These are phyloP conservation scores for Eupithecia subfuscata DNA, from an alignment of 2,888 invertebrate genomes.

Conservation along the genomic window DNA sequence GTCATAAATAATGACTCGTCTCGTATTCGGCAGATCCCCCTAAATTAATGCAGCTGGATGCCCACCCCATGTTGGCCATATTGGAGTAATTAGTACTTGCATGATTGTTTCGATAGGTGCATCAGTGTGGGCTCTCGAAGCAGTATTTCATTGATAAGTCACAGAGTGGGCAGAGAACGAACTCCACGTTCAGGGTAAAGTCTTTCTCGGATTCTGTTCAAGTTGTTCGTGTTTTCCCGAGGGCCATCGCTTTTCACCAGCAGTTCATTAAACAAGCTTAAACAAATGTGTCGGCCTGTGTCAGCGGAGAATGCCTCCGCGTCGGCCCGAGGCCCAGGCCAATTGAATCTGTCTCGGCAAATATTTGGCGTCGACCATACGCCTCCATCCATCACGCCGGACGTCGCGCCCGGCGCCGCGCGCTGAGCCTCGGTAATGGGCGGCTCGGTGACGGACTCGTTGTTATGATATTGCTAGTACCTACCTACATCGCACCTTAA, in stretches of 20 bases:
- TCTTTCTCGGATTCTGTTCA: background rate
- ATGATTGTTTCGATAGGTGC: conserved; percentile 26
- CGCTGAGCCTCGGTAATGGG: too few species aligned
- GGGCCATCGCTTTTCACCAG: background rate
- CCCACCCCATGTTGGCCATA: conserved; percentile 38
- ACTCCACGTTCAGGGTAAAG: background rate
- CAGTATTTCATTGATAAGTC: too few species aligned
- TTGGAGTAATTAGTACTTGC: conserved; percentile 39
- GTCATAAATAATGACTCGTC: too few species aligned
- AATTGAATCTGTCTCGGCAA: background rate
- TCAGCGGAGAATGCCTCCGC: background rate
- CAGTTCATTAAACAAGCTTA: background rate
- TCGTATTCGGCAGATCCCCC: too few species aligned
- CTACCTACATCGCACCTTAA: too few species aligned
- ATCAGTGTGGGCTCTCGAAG: too few species aligned
- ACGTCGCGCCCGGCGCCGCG: too few species aligned
- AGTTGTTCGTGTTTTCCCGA: background rate
- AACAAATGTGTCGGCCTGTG: conserved; percentile 2
- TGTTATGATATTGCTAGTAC: too few species aligned
- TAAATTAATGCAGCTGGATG: conserved; percentile 7
- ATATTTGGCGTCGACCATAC: background rate
- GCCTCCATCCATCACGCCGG: too few species aligned
- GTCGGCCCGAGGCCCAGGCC: background rate
- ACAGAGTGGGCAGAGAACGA: background rate
- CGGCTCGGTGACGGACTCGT: too few species aligned